A percentile compares a stretch with the other conserved stretches of the same genome.
These are phyloP conservation scores for Amphipoea oculea DNA, from an alignment of 2,888 invertebrate species.

Conservation along the genomic window DNA sequence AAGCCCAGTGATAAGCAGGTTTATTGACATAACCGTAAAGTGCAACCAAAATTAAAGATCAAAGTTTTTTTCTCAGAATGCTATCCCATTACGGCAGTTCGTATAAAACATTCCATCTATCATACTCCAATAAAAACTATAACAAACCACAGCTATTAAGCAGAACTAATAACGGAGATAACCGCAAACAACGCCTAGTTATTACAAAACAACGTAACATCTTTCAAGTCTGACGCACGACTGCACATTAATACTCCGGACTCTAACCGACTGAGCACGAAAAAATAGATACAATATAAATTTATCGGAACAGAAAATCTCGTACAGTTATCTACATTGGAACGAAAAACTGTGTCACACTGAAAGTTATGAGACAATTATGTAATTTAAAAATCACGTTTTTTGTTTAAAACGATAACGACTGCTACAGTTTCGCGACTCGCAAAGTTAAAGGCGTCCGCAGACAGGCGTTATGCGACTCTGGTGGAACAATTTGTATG, in stretches of 20 bases:
- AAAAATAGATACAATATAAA: slow-evolving; percentile 27
- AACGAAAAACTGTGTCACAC: slow-evolving; percentile 53
- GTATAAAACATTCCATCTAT: slow-evolving; percentile 32
- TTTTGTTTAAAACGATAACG: slow-evolving; percentile 31
- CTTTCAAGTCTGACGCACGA: slow-evolving; percentile 47
- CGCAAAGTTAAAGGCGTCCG: background rate
- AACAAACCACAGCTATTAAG: slow-evolving; percentile 31
- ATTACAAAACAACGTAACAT: slow-evolving; percentile 49
- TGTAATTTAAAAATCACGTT: slow-evolving; percentile 53
- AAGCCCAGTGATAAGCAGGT: background rate
- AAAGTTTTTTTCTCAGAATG: background rate
- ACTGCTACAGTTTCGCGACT: slow-evolving; percentile 11
- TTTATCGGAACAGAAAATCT: slow-evolving; percentile 59
- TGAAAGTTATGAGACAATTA: slow-evolving; percentile 62
- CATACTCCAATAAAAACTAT: slow-evolving; percentile 33
- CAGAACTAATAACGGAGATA: slow-evolving; percentile 35
- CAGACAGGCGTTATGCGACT: background rate
- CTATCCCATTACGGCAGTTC: slow-evolving; percentile 15
- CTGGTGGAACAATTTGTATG: background rate
- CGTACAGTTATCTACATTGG: slow-evolving; percentile 35
- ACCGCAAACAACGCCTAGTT: slow-evolving; percentile 13
- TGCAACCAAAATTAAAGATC: background rate
- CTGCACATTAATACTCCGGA: slow-evolving; percentile 29
- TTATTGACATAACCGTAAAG: no score
- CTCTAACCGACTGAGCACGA: slow-evolving; percentile 9